Evolutionary conservation across 1,140 invertebrate species (phyloP), one percentile per base, ranked within the genome.

Genomic region (Telenomus remus): DNA sequence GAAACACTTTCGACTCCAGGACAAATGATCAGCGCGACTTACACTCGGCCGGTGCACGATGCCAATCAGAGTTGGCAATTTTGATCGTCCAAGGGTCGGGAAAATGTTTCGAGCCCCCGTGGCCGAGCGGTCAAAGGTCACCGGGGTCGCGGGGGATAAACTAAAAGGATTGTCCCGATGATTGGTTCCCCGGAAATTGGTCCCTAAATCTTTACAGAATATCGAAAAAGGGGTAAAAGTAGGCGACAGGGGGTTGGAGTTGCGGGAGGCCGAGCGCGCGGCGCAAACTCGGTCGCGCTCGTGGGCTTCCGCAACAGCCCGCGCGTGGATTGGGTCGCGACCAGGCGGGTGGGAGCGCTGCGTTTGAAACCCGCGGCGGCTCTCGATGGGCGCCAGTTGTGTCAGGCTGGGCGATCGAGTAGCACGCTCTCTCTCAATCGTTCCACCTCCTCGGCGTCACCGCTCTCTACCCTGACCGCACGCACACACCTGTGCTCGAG

Each of bases 331-430:
- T 82, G 82, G 82, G 64, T 56, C 34, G 0, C 8, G 19, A 13
- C 15, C 14, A 14, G 16, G 1, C 47, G 56, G 55, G 75, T 78
- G 71, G 76, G 80, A 79, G 81, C 69, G 79, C 59, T 65, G 76
- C 79, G 79, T 85, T 85, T 85, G 81, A 86, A 86, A 86, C 66
- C 79, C 81, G 82, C 66, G 61, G 59, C 71, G 66, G 57, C 56
- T 55, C 70, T 59, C 63, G 63, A 66, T 79, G 81, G 71, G 74
- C 85, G 84, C 82, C 85, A 88, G 87, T 88, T 87, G 87, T 88
- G 87, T 88, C 85, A 87, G 85, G 86, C 83, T 87, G 85, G 83
- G 86, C 86, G 86, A 87, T 87, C 85, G 83, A 87, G 86, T 83
- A 88, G 86, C 83, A 88, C 87, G 87, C 83, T 86, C 81, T 27